Conservation (phyloP, 1,140 invertebrate species). For the Proales similis region DNA sequence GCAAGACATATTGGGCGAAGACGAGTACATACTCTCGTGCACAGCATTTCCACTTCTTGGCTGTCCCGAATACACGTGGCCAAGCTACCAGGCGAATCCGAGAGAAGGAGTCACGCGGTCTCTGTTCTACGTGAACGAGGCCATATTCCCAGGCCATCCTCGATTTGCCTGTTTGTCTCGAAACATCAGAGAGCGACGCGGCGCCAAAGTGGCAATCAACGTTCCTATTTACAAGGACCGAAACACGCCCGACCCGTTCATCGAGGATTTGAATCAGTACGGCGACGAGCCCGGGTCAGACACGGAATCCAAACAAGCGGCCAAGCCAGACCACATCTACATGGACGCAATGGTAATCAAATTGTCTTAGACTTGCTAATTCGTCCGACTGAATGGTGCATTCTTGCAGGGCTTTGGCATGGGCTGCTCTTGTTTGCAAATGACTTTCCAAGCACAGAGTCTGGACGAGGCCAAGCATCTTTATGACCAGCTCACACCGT, state of each 20-base stretch:
- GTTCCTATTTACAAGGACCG: slow-evolving; percentile 76
- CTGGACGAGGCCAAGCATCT: slow-evolving; percentile 86
- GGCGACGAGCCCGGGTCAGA: slow-evolving; percentile 4
- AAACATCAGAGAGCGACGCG: slow-evolving; percentile 81
- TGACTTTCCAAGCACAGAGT: slow-evolving; percentile 82
- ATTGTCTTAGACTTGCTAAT: not conserved
- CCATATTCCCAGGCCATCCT: slow-evolving; percentile 84
- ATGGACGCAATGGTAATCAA: slow-evolving; percentile 67
- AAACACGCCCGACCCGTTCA: slow-evolving; percentile 66
- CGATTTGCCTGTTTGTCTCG: slow-evolving; percentile 72
- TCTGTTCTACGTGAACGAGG: slow-evolving; percentile 88
- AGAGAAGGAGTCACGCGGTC: slow-evolving; percentile 54
- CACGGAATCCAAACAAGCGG: slow-evolving; percentile 2
- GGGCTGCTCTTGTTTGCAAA: slow-evolving; percentile 93
- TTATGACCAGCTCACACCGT: slow-evolving; percentile 91
- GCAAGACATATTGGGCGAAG: slow-evolving; percentile 63
- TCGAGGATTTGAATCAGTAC: slow-evolving; percentile 44
- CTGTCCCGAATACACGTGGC: slow-evolving; percentile 77
- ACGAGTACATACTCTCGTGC: slow-evolving; percentile 78
- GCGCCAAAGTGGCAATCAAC: slow-evolving; percentile 91
- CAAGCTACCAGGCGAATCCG: slow-evolving; percentile 53
- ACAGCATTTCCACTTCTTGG: slow-evolving; percentile 89
- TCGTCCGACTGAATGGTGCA: not conserved
- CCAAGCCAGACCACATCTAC: slow-evolving; percentile 68
- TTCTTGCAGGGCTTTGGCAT: slow-evolving; percentile 90